Evolutionary conservation across 2,888 invertebrate genomes (phyloP), one percentile per base, ranked within the genome.

Genomic region (Ophion ventricosus): DNA sequence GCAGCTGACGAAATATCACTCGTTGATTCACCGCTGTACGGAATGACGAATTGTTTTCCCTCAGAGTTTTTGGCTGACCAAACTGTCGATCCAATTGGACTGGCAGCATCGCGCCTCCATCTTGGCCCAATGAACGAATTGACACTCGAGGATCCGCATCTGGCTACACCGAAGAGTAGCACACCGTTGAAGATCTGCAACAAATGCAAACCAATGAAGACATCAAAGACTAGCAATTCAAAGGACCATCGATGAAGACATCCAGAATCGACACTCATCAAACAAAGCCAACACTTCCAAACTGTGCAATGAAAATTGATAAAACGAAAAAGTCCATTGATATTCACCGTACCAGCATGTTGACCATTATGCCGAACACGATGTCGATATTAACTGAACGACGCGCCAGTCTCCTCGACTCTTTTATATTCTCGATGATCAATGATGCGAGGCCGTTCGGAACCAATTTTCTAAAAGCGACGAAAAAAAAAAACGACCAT

Each of bases 341-440:
- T 74, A 61, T 35, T 83, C 84, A 91, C 59, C 92, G 88, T 93
- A 93, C 93, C 92, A 92, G 83, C 90, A 91, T 92, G 85, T 87
- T 90, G 88, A 87, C 87, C 86, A 87, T 90, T 83, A 87, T 78
- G 86, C 83, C 70, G 88, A 86, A 87, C 87, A 89, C 89, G 90
- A 88, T 89, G 90, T 91, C 84, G 87, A 87, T 88, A 86, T 86
- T 88, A 89, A 93, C 93, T 93, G 92, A 80, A 88, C 85, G 87
- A 88, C 83, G 85, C 80, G 86, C 87, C 85, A 81, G 86, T 87
- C 85, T 82, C 80, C 11, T 49, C 72, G 49, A 85, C 89, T 90
- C 93, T 92, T 93, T 93, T 93, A 93, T 93, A 93, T 92, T 90
- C 73, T 78, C 91, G 79, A 86, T 67, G 90, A 87, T 91, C 89